Percentiles rank a stretch among this genome's conserved stretches.
These are phyloP conservation scores for Philypnodon macrostomus DNA, from an alignment of 2,797 vertebrate genomes.

Conservation along the genomic window DNA sequence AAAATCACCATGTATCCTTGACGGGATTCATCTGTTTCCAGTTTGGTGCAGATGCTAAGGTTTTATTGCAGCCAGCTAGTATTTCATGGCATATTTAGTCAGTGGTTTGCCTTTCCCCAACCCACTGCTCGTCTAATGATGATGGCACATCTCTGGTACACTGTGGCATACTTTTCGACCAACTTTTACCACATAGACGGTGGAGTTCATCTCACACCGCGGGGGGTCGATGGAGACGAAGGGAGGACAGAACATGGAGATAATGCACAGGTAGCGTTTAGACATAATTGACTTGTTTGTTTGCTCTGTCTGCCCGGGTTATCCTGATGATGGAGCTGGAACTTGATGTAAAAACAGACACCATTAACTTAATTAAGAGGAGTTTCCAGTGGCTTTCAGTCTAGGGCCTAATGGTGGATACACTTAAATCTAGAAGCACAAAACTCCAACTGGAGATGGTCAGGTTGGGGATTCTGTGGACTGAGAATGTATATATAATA, in stretches of 20 bases:
- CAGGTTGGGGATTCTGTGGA: no score
- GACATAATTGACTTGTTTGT: conserved; percentile 61
- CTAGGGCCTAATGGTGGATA: conserved; percentile 33
- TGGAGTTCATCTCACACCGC: conserved; percentile 21
- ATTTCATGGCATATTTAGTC: conserved; percentile 83
- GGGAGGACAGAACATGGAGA: conserved; percentile 18
- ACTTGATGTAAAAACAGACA: conserved; percentile 47
- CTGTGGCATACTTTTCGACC: conserved; percentile 58
- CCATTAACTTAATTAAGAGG: conserved; percentile 50
- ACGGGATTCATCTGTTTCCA: conserved; percentile 80
- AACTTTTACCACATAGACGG: conserved; percentile 28
- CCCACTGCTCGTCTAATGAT: conserved; percentile 73
- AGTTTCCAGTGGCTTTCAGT: conserved; percentile 43
- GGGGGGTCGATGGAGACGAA: conserved; percentile 14
- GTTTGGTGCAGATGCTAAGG: conserved; percentile 80
- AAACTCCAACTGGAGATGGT: no score
- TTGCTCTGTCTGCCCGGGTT: conserved; percentile 40
- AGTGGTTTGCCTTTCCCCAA: conserved; percentile 71
- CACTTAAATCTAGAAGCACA: no score
- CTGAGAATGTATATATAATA: no score
- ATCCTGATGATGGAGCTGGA: conserved; percentile 42
- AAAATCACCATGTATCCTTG: conserved; percentile 69
- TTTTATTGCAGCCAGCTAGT: conserved; percentile 82
- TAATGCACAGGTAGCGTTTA: conserved; percentile 43
- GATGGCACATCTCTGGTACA: conserved; percentile 79